Base-by-base conservation (phyloP, 1,140 invertebrate genomes). In the Sinella curviseta region DNA sequence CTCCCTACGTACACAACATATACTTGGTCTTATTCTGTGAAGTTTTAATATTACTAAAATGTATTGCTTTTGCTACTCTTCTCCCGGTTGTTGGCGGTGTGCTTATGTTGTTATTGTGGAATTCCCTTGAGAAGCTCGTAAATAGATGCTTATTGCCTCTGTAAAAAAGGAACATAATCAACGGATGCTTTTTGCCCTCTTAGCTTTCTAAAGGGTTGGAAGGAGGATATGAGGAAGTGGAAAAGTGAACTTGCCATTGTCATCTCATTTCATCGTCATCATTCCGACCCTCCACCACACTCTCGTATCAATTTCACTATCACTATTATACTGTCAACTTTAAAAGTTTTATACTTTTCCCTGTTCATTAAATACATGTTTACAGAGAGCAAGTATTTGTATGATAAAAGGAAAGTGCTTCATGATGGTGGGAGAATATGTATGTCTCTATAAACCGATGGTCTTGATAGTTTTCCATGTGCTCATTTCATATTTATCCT, bases 131-230 rank as follows among this genome's bases (percentile, higher is more conserved):
- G 57, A 60, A 26, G 57, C 8, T 60, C 12, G 57, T 60, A 60
- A 60, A 60, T 60, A 60, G 57, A 60, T 60, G 57, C 57, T 60
- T 60, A 60, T 60, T 60, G 24, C 57, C 57, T 17, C 57, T 4
- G 57, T 60, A 60, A 60, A 60, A 60, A 60, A 12, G 8, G 3
- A 60, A 26, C 12, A 60, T 60, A 8, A 60, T 17, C 57, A 60
- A 60, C 57, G 24, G 24, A 60, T 12, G 57, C 57, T 60, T 26
- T 60, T 60, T 26, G 57, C 57, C 57, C 12, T 60, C 57, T 60
- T 60, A 48, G 20, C 39, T 48, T 48, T 48, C 20, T 20, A 48
- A 12, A 48, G 39, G 39, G 3, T 60, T 26, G 24, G 57, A 16
- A 26, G 14, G 24, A 60, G 57, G 24, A 60, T 17, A 48, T 17